Evolutionary conservation across 2,113 vertebrate genomes (phyloP).

Genomic region (Montifringilla adamsi): DNA sequence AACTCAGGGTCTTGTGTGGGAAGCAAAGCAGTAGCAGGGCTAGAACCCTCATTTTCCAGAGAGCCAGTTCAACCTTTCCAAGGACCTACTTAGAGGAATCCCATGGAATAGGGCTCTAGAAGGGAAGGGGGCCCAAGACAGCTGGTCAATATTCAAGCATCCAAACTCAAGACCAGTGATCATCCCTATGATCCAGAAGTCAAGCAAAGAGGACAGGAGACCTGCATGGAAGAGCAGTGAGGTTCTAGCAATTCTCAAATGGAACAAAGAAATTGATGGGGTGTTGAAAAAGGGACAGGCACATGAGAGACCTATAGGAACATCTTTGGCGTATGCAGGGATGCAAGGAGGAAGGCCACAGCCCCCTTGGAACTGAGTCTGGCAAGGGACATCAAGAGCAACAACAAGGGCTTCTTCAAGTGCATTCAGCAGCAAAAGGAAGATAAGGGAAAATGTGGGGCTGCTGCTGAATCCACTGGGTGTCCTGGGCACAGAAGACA

Average conservation of each 20-base stretch:
- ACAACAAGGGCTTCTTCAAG: background rate
- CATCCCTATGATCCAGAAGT: background rate
- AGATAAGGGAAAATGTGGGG: background rate
- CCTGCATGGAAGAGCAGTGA: background rate
- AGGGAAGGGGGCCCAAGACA: background rate
- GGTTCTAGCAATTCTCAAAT: background rate
- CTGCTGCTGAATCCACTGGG: background rate
- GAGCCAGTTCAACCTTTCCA: background rate
- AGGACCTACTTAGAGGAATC: background rate
- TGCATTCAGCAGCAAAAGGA: background rate
- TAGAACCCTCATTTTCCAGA: background rate
- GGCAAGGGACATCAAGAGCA: background rate
- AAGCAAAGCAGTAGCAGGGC: background rate
- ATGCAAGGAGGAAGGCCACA: rapidly evolving
- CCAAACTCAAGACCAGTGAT: background rate
- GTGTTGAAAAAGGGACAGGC: background rate
- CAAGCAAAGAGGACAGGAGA: background rate
- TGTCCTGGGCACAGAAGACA: background rate
- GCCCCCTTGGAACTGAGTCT: background rate
- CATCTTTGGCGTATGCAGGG: background rate
- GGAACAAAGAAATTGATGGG: background rate
- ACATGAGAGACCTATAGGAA: background rate
- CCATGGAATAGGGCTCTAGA: background rate
- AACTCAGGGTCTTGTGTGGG: background rate
- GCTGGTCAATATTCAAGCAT: background rate